Evolutionary conservation across 2,888 invertebrate species (phyloP).

Genomic region (Synanthedon tipuliformis): DNA sequence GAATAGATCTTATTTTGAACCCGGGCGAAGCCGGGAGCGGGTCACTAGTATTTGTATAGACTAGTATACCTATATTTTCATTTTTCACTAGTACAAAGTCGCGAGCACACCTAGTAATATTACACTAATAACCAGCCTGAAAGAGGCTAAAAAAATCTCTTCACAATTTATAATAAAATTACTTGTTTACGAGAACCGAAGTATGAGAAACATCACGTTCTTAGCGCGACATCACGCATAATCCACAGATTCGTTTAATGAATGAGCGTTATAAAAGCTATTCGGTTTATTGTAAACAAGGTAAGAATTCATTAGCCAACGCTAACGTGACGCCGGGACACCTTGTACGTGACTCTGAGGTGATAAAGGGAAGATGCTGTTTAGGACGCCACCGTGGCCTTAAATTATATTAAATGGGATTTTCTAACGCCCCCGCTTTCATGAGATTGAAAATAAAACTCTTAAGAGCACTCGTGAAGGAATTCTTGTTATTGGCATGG

Average conservation of each 20-base stretch:
- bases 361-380: slow-evolving; percentile 30
- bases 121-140: not conserved
- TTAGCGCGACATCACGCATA: slow-evolving; percentile 44
- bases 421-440: slow-evolving; percentile 11
- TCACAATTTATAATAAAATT: slow-evolving; percentile 4
- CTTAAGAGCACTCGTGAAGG: not conserved
- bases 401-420: slow-evolving; percentile 41
- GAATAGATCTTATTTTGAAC: too few species aligned
- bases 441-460: slow-evolving; percentile 4
- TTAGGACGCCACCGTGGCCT: slow-evolving; percentile 27
- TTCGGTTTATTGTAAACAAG: slow-evolving; percentile 59
- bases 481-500: too few species aligned
- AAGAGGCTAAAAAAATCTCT: slow-evolving; percentile 3
- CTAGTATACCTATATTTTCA: too few species aligned
- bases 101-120: too few species aligned
- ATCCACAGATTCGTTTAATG: slow-evolving; percentile 46
- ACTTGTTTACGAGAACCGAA: not conserved
- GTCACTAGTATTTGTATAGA: too few species aligned
- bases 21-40: too few species aligned
- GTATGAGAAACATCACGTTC: slow-evolving; percentile 38
- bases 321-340: slow-evolving; percentile 23
- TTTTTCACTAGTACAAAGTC: too few species aligned
- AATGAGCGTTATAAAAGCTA: slow-evolving; percentile 51
- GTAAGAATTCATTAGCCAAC: slow-evolving; percentile 51
- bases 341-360: slow-evolving; percentile 48